These are phyloP conservation scores for Graphium colonna DNA, from an alignment of 2,888 invertebrate species.

Conservation along the genomic window DNA sequence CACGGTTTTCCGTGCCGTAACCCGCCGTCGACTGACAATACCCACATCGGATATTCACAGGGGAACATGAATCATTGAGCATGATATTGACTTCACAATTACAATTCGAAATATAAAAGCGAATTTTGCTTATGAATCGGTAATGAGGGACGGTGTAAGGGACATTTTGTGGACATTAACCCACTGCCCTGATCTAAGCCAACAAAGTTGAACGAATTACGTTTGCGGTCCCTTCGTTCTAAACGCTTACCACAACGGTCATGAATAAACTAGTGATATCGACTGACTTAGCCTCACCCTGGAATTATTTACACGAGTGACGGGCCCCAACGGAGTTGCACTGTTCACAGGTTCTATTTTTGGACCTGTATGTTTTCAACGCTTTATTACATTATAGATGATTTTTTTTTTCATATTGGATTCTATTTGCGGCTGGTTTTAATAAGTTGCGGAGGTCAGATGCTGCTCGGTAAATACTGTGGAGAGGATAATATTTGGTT, in stretches of 20 bases:
- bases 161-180: constrained; percentile 21
- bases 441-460: too few species aligned
- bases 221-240: constrained; percentile 44
- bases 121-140: constrained; percentile 18
- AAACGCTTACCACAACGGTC: constrained; percentile 60
- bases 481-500: too few species aligned
- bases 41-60: constrained; percentile 41
- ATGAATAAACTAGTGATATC: constrained; percentile 76
- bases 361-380: constrained; percentile 31
- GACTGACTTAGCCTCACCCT: constrained; percentile 62
- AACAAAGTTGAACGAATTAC: constrained; percentile 15
- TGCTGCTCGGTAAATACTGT: too few species aligned
- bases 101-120: background rate
- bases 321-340: constrained; percentile 39
- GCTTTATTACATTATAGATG: constrained; percentile 1
- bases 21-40: constrained; percentile 47
- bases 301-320: constrained; percentile 69
- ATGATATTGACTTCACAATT: constrained; percentile 25
- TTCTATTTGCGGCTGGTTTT: too few species aligned
- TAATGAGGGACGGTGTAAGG: constrained; percentile 8
- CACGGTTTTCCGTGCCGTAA: constrained; percentile 31
- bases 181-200: constrained; percentile 3
- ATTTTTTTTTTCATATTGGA: too few species aligned
- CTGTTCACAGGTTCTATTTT: constrained; percentile 51
- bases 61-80: constrained; percentile 11